phyloP scores from a whole-genome alignment of 2,888 invertebrate species.

The Malthinus seriepunctatus region DNA sequence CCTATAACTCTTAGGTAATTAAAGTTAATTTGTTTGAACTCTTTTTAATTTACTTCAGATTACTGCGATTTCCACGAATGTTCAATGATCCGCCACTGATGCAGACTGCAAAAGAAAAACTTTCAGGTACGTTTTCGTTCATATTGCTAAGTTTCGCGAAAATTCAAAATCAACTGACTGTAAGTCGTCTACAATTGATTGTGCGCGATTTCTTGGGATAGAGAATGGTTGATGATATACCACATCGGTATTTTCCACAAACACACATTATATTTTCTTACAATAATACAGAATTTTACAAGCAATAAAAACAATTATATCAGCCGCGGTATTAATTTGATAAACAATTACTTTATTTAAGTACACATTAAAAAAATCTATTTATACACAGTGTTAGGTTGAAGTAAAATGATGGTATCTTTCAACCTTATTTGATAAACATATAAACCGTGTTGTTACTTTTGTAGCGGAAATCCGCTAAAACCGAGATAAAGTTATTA shows the following conservation, averaged over 20 bases:
- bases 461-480: slow-evolving; percentile 16
- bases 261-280: background rate
- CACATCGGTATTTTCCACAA: slow-evolving; percentile 9
- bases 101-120: too few relatives aligned
- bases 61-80: too few relatives aligned
- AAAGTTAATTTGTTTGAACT: too few relatives aligned
- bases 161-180: slow-evolving; percentile 6
- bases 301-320: background rate
- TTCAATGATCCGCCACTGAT: too few relatives aligned
- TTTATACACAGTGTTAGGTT: background rate
- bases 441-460: slow-evolving; percentile 5
- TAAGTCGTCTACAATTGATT: slow-evolving; percentile 16
- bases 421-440: slow-evolving; percentile 13
- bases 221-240: slow-evolving; percentile 18
- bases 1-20: too few relatives aligned
- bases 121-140: too few relatives aligned
- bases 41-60: too few relatives aligned
- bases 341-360: slow-evolving; percentile 2
- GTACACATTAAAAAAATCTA: background rate
- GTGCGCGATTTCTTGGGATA: slow-evolving; percentile 17
- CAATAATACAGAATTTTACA: background rate
- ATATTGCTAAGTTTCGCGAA: background rate
- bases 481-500: slow-evolving; percentile 15
- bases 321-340: background rate
- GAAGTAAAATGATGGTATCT: slow-evolving; percentile 5